These are phyloP conservation scores for Pogonognathellus flavescens DNA, from an alignment of 1,140 invertebrate genomes.

Conservation along the genomic window DNA sequence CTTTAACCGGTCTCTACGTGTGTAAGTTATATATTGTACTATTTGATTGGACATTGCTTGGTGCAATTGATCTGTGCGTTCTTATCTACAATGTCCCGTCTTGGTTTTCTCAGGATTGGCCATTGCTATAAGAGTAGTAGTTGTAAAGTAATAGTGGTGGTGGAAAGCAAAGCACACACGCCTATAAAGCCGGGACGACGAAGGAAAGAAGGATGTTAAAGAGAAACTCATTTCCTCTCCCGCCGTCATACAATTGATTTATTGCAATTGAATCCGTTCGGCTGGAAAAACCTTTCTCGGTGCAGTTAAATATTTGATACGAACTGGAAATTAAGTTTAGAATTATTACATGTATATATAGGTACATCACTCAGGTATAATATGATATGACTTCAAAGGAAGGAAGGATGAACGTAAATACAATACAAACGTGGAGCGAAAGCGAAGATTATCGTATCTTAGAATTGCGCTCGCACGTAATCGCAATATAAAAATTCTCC, in stretches of 20 bases:
- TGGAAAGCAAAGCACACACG: too few relatives aligned
- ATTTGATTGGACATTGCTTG: not conserved
- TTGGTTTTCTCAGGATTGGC: not conserved
- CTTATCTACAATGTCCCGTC: conserved; percentile 11
- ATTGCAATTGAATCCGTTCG: conserved; percentile 26
- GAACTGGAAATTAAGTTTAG: not conserved
- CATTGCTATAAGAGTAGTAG: not conserved
- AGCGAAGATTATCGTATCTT: too few relatives aligned
- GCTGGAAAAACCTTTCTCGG: not conserved
- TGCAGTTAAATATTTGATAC: not conserved
- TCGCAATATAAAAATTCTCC: too few relatives aligned
- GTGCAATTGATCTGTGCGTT: conserved; percentile 5
- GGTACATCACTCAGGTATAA: not conserved
- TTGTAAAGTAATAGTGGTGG: too few relatives aligned
- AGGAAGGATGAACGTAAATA: not conserved
- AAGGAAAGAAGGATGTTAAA: not conserved
- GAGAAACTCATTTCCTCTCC: conserved; percentile 26
- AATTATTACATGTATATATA: not conserved
- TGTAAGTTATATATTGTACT: not conserved
- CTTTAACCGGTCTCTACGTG: not conserved
- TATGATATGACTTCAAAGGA: not conserved
- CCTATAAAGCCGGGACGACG: too few relatives aligned
- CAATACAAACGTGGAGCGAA: not conserved
- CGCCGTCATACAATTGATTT: conserved; percentile 27
- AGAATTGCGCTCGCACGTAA: too few relatives aligned